A percentile compares a stretch with the other conserved stretches of the same genome.
phyloP scores from a whole-genome alignment of 1,140 invertebrate species.

The Bombus ignitus region DNA sequence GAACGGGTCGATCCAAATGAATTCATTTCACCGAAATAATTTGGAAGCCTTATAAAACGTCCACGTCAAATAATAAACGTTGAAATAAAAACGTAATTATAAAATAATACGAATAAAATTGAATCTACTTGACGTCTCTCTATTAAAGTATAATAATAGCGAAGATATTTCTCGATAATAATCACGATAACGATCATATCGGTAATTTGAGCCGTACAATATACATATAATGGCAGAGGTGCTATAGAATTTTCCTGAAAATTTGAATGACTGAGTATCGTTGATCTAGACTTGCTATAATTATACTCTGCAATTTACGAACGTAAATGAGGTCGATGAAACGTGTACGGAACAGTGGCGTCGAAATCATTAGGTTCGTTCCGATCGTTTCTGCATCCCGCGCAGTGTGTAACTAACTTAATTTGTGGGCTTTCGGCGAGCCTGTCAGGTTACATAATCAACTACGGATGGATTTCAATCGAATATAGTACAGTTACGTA shows the following conservation, averaged over 20 bases:
- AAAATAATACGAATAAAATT: no score
- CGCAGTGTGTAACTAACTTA: conserved; percentile 1
- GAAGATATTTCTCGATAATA: not conserved
- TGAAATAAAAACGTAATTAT: not conserved
- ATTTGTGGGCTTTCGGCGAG: conserved; percentile 10
- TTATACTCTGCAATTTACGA: not conserved
- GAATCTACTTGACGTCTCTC: no score
- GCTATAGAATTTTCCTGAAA: not conserved
- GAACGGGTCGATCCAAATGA: not conserved
- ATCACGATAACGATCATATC: not conserved
- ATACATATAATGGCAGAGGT: not conserved
- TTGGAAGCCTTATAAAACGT: not conserved
- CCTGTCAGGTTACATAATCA: conserved; percentile 6
- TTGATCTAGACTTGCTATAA: not conserved
- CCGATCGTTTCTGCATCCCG: not conserved
- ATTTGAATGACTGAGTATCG: not conserved
- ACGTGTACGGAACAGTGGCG: not conserved
- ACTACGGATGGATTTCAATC: conserved; percentile 19
- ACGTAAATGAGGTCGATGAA: not conserved
- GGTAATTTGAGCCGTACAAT: not conserved
- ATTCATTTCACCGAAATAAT: not conserved
- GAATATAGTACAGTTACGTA: not conserved
- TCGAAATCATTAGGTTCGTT: conserved; percentile 12
- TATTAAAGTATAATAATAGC: not conserved
- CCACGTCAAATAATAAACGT: no score